Percentiles rank a stretch among this genome's conserved stretches.
Conservation (phyloP, 2,888 invertebrate genomes). For the Plemyria rubiginata region DNA sequence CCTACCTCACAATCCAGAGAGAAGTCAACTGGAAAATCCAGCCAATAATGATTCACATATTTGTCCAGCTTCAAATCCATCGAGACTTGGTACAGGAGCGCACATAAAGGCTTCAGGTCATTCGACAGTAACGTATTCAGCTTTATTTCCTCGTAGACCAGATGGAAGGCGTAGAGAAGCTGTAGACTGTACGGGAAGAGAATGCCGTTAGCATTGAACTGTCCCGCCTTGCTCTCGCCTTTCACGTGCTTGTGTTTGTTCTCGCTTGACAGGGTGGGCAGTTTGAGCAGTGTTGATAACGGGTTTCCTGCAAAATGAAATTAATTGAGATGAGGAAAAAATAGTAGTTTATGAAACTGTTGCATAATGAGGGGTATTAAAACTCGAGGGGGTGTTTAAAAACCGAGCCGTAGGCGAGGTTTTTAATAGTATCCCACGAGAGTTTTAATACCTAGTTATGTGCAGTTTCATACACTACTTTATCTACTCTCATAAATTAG, state of each 20-base stretch:
- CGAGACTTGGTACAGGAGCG: constrained; percentile 90
- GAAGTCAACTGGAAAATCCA: constrained; percentile 91
- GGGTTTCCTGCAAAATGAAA: constrained; percentile 50
- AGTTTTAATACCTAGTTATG: too few species aligned
- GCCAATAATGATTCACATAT: constrained; percentile 92
- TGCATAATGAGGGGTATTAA: too few species aligned
- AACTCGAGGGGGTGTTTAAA: too few species aligned
- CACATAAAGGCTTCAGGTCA: constrained; percentile 88
- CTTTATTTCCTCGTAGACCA: constrained; percentile 96
- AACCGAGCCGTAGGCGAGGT: too few species aligned
- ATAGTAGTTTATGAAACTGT: too few species aligned
- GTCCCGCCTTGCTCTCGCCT: constrained; percentile 61
- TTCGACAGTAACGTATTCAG: constrained; percentile 89
- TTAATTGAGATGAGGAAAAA: background rate
- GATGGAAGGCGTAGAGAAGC: constrained; percentile 92
- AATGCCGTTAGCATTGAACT: constrained; percentile 87
- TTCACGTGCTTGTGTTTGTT: constrained; percentile 44
- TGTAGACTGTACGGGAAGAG: constrained; percentile 90
- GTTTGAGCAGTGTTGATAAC: constrained; percentile 72
- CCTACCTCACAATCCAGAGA: constrained; percentile 59
- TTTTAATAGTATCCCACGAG: too few species aligned
- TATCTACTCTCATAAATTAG: too few species aligned
- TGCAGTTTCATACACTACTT: too few species aligned
- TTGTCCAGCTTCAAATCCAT: constrained; percentile 89
- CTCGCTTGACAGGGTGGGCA: constrained; percentile 50